Evolutionary conservation across 2,888 invertebrate species (phyloP).

Genomic region (Coremacera marginata): DNA sequence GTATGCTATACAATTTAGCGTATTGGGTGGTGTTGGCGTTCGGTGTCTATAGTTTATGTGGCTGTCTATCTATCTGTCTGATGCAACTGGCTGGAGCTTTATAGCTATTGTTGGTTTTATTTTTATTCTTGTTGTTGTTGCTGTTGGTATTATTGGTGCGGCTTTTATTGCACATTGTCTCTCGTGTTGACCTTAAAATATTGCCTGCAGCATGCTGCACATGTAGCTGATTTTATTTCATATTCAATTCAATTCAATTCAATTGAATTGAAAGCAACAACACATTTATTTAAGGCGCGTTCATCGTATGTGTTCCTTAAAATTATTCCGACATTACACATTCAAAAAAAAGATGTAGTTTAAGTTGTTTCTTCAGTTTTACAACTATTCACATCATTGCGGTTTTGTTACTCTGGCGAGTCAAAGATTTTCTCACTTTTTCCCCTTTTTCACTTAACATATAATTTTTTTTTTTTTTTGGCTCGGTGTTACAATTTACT

Average conservation of each 20-base stretch:
- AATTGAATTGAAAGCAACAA: not conserved
- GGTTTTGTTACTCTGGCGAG: not conserved
- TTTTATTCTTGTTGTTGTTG: not conserved
- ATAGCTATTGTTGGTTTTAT: not conserved
- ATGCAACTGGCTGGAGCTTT: not conserved
- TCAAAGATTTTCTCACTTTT: not conserved
- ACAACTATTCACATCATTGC: not conserved
- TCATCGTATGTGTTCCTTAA: not conserved
- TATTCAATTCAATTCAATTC: not conserved
- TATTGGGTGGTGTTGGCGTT: not conserved
- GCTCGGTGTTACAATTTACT: not conserved
- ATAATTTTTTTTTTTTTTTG: not conserved
- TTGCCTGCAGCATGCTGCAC: conserved; percentile 30
- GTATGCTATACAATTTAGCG: too few species aligned
- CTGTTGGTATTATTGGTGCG: conserved; percentile 2
- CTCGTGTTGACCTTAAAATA: conserved; percentile 35
- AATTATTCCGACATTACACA: too few species aligned
- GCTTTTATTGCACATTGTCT: conserved; percentile 37
- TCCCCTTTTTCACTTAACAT: not conserved
- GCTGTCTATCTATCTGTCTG: not conserved
- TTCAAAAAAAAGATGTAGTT: not conserved
- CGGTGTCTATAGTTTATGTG: not conserved
- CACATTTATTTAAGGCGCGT: conserved; percentile 13
- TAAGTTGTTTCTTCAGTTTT: not conserved
- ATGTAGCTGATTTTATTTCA: conserved; percentile 15